phyloP scores from a whole-genome alignment of 2,888 invertebrate species.

The Caradrina clavipalpis region DNA sequence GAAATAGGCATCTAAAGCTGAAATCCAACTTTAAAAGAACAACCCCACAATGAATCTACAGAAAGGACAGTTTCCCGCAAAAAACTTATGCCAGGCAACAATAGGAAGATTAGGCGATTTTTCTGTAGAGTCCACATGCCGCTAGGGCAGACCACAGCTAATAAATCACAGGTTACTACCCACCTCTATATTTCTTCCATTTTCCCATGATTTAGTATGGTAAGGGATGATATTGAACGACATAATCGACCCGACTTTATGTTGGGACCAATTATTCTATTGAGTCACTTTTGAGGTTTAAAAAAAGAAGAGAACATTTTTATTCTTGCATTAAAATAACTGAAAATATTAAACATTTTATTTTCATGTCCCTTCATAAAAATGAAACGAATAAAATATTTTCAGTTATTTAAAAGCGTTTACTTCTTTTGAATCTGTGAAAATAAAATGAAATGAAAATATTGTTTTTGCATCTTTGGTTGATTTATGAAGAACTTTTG shows the following conservation, averaged over 20 bases:
- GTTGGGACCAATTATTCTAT: constrained; percentile 35
- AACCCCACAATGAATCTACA: not conserved
- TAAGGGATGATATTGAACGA: constrained; percentile 54
- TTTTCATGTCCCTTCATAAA: no score
- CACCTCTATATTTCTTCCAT: constrained; percentile 62
- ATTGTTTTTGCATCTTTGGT: no score
- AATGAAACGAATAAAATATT: no score
- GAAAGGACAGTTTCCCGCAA: not conserved
- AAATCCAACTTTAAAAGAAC: constrained; percentile 1
- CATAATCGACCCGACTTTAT: constrained; percentile 55
- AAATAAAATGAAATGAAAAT: no score
- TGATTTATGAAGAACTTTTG: no score
- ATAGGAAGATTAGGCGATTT: constrained; percentile 39
- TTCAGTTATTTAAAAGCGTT: no score
- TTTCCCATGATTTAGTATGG: constrained; percentile 59
- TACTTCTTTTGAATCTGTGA: no score
- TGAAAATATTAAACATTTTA: not conserved
- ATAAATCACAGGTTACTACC: constrained; percentile 59
- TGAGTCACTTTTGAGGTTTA: constrained; percentile 13
- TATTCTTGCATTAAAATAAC: not conserved
- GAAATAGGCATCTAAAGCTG: no score
- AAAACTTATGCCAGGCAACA: constrained; percentile 35
- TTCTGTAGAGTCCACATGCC: constrained; percentile 41
- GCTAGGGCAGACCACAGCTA: constrained; percentile 21
- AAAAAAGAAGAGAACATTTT: not conserved